Evolutionary conservation across 2,888 invertebrate genomes (phyloP), one percentile per base, ranked within the genome.

Genomic region (Drosophila setosimentum): DNA sequence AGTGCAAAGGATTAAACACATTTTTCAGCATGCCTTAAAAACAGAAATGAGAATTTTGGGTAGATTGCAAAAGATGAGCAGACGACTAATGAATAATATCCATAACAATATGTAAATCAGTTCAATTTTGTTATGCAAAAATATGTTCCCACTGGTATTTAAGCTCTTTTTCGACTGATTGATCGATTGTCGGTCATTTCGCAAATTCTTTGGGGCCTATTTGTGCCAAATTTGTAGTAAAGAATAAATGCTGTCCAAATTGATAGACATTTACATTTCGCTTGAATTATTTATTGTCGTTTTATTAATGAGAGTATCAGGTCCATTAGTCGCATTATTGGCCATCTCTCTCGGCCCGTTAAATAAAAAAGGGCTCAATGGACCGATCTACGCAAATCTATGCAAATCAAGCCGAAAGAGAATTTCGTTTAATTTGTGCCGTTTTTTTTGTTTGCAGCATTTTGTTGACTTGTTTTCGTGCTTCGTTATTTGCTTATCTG

Each of bases 281-380:
- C n/a, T 24, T 29, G 45, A 24, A 30, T 69, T 64, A 70, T 75
- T 80, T 77, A 80, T 67, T 42, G 61, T 11, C 35, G 24, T 16
- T 61, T 64, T 80, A 67, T 80, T 80, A 77, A 77, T 77, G 76
- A 67, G 80, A 54, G 54, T 63, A 60, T 67, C 57, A 48, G 33
- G 66, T 77, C 77, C 76, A 77, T 77, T 77, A 77, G 77, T 37
- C 37, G 61, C 49, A 33, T 33, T 55, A 70, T 68, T 42, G 27
- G 7, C 33, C 53, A 16, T 29, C 50, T 45, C 50, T 21, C 18
- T 11, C 32, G 24, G 30, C n/a, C 30, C 60, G 48, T 42, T 62
- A 13, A 37, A 60, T 57, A 54, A 24, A 69, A 69, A 60, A 65
- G 75, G 45, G 60, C 74, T 49, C 45, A 32, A 33, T 51, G 55